phyloP scores from a whole-genome alignment of 2,797 vertebrate species.

The Margarornis squamiger region DNA sequence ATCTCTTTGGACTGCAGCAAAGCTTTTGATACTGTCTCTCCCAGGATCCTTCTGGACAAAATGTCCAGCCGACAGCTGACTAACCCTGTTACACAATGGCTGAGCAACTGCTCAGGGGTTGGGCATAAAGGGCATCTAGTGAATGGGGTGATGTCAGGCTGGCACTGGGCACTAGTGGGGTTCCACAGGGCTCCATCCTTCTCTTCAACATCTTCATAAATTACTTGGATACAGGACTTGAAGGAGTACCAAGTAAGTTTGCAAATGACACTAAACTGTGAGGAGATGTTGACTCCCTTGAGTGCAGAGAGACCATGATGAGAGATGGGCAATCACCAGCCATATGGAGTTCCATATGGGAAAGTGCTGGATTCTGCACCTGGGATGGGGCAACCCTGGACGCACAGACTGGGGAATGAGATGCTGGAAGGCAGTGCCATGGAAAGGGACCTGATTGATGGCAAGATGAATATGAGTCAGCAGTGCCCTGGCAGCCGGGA shows the following conservation, averaged over 20 bases:
- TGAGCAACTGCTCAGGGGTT: neutral
- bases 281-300: accelerated
- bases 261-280: accelerated
- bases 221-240: neutral
- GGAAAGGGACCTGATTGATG: neutral
- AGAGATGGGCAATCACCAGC: accelerated
- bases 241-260: neutral
- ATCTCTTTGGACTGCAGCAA: neutral
- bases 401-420: accelerated
- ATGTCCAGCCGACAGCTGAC: neutral
- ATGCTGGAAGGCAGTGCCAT: neutral
- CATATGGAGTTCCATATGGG: neutral
- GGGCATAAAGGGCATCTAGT: neutral
- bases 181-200: neutral
- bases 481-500: neutral
- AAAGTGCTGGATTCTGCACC: accelerated
- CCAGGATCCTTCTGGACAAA: neutral
- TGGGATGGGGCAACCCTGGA: neutral
- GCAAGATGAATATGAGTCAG: neutral
- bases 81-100: accelerated
- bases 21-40: neutral
- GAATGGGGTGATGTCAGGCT: neutral
- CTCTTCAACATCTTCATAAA: neutral
- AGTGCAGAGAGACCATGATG: neutral
- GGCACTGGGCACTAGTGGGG: neutral